Percentiles rank a stretch among this genome's conserved stretches.
These are phyloP conservation scores for Carapus acus DNA, from an alignment of 2,797 vertebrate species.

Conservation along the genomic window DNA sequence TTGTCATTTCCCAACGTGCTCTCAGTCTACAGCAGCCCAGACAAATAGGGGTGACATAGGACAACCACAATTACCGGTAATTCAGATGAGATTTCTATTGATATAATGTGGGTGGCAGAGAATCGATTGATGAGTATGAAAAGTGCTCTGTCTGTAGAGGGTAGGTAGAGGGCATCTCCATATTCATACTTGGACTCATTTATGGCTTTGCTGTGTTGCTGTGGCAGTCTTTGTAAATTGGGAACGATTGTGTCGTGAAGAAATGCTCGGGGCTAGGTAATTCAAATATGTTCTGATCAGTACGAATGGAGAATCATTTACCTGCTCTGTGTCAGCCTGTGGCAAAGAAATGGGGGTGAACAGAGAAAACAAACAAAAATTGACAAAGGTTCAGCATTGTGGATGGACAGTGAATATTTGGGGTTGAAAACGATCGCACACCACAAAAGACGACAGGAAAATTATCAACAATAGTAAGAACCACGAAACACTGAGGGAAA, in stretches of 20 bases:
- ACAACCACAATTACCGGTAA: conserved; percentile 21
- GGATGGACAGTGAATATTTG: conserved; percentile 3
- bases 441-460: conserved; percentile 13
- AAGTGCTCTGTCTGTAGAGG: not conserved
- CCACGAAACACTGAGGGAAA: conserved; percentile 5
- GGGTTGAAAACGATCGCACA: conserved; percentile 30
- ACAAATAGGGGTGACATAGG: conserved; percentile 16
- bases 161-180: too few species aligned
- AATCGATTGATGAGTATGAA: not conserved
- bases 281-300: too few species aligned
- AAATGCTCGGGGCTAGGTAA: too few species aligned
- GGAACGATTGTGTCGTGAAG: conserved; percentile 13
- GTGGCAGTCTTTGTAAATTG: conserved; percentile 48
- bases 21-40: conserved; percentile 41
- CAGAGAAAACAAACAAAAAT: conserved; percentile 22
- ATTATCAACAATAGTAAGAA: conserved; percentile 3
- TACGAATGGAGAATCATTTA: conserved; percentile 23
- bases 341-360: conserved; percentile 19
- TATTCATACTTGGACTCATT: too few species aligned
- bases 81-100: conserved; percentile 14
- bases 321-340: conserved; percentile 52
- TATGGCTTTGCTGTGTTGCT: too few species aligned
- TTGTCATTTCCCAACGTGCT: conserved; percentile 37
- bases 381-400: not conserved
- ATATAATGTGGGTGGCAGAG: not conserved